phyloP scores from a whole-genome alignment of 1,140 invertebrate genomes.

The Zaprionus taronus region DNA sequence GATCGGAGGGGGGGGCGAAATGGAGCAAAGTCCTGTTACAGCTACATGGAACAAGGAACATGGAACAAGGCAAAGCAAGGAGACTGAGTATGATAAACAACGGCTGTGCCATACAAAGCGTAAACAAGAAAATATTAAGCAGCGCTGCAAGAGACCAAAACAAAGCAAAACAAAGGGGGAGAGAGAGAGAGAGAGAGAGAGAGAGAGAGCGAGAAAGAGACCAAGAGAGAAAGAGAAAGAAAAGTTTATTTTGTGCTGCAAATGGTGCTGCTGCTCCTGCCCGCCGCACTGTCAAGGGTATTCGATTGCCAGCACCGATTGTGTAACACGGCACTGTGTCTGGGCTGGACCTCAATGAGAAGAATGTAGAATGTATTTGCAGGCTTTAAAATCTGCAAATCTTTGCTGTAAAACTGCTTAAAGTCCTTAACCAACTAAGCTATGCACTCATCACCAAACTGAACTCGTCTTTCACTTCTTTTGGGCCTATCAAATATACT shows the following conservation, averaged over 20 bases:
- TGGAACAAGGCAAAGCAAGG: background rate
- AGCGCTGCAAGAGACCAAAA: conserved; percentile 43
- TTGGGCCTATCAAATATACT: background rate
- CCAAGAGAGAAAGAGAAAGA: background rate
- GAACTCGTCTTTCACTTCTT: background rate
- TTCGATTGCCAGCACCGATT: background rate
- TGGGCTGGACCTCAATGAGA: background rate
- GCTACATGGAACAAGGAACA: background rate
- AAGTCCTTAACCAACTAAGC: no score
- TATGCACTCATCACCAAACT: background rate
- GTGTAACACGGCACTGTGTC: background rate
- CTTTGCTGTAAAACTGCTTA: background rate
- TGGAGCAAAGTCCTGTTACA: conserved; percentile 3
- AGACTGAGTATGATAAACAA: conserved; percentile 65
- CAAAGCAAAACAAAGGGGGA: conserved; percentile 23
- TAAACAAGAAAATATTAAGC: conserved; percentile 83
- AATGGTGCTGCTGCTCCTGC: background rate
- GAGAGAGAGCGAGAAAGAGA: conserved; percentile 33
- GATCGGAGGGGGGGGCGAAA: background rate
- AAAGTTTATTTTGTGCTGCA: background rate
- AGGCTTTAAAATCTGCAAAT: background rate
- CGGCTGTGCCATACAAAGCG: conserved; percentile 56
- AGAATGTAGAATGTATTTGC: background rate
- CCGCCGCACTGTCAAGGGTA: background rate
- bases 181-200: conserved; percentile 34